Conservation (phyloP, 1,140 invertebrate genomes). For the Zophobas atratus region DNA sequence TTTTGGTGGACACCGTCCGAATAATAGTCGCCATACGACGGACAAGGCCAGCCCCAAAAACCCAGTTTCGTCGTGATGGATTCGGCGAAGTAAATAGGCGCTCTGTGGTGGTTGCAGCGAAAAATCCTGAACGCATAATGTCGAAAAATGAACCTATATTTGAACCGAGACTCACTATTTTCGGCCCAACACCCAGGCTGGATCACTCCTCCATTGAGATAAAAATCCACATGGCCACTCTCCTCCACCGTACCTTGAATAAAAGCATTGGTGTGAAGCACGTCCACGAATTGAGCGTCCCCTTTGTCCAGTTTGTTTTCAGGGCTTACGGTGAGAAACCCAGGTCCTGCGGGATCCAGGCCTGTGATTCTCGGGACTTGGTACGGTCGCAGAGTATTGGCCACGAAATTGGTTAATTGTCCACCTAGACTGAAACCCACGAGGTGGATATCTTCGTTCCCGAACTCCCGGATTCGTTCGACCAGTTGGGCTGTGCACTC, state of each 20-base stretch:
- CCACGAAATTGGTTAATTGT: constrained; percentile 71
- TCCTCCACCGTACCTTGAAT: constrained; percentile 75
- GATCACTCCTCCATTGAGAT: constrained; percentile 79
- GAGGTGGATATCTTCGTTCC: constrained; percentile 73
- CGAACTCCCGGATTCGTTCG: constrained; percentile 70
- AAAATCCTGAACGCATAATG: constrained; percentile 62
- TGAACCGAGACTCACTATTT: constrained; percentile 50
- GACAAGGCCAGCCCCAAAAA: constrained; percentile 82
- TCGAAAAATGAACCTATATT: neutral
- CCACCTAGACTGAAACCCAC: constrained; percentile 81
- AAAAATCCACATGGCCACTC: constrained; percentile 82
- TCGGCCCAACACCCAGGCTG: constrained; percentile 77
- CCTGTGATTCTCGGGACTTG: constrained; percentile 75
- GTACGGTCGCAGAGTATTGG: constrained; percentile 70
- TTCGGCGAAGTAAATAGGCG: constrained; percentile 81
- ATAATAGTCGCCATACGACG: constrained; percentile 75
- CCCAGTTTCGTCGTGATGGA: constrained; percentile 79
- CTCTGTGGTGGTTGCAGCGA: constrained; percentile 78
- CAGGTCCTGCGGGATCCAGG: constrained; percentile 79
- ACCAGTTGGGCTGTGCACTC: constrained; percentile 74
- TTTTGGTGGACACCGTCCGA: constrained; percentile 71
- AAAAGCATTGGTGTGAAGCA: constrained; percentile 83
- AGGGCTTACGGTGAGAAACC: constrained; percentile 72
- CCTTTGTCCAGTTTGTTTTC: constrained; percentile 77
- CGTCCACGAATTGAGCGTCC: constrained; percentile 82